Conservation (phyloP, 1,140 invertebrate genomes). For the Acromyrmex charruanus region DNA sequence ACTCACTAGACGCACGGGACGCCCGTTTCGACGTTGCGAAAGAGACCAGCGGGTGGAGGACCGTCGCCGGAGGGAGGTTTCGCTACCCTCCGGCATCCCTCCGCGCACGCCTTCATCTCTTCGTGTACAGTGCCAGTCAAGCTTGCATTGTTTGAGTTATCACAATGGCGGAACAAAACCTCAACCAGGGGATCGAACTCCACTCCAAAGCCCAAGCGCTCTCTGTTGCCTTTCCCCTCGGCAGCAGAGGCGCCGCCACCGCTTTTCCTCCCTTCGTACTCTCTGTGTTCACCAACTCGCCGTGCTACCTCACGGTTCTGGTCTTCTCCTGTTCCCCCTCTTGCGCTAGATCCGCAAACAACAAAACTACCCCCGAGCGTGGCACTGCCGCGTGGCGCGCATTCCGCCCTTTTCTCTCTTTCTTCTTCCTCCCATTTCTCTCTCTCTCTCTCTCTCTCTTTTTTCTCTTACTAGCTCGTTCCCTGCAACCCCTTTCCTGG, state of each 20-base stretch:
- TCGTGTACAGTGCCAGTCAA: conserved; percentile 69
- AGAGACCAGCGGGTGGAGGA: conserved; percentile 30
- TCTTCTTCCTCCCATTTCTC: background rate
- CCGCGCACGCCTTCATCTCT: conserved; percentile 41
- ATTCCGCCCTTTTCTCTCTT: background rate
- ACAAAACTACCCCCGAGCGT: conserved; percentile 65
- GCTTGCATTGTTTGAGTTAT: conserved; percentile 83
- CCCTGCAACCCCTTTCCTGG: background rate
- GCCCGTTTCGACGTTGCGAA: conserved; percentile 31
- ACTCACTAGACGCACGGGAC: conserved; percentile 48
- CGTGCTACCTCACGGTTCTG: conserved; percentile 36
- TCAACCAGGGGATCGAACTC: conserved; percentile 81
- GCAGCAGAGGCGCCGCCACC: conserved; percentile 20
- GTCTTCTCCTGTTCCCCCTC: conserved; percentile 12
- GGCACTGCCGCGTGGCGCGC: conserved; percentile 25
- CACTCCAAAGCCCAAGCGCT: conserved; percentile 72
- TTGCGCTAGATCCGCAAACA: conserved; percentile 59
- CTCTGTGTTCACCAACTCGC: conserved; percentile 36
- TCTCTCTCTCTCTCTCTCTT: background rate
- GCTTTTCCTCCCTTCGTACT: conserved; percentile 49
- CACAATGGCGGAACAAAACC: conserved; percentile 83
- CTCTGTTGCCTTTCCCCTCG: conserved; percentile 46
- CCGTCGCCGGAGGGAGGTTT: conserved; percentile 45
- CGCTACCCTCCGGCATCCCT: conserved; percentile 15
- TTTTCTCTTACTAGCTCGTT: background rate